phyloP scores from a whole-genome alignment of 53 echinoderm and acorn worm genomes.

The Antedon mediterranea region DNA sequence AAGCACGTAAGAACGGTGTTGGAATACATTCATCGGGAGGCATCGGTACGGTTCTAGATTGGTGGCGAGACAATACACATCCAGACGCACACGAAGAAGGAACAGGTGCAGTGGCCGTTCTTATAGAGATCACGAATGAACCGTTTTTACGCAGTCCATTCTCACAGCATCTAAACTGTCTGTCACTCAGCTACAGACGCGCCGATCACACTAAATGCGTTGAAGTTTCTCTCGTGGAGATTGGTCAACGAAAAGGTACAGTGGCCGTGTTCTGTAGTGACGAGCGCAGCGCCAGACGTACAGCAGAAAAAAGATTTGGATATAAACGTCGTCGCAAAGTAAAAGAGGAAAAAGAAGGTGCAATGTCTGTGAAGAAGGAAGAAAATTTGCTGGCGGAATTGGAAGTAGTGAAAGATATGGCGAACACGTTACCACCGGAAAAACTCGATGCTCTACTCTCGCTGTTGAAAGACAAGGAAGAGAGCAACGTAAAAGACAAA shows the following conservation, averaged over 20 bases:
- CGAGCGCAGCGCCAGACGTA: neutral
- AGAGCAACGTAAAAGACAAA: neutral
- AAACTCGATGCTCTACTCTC: neutral
- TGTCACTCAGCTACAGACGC: neutral
- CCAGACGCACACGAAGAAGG: neutral
- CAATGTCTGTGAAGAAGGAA: neutral
- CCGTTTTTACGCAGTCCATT: neutral
- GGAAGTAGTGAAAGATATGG: neutral
- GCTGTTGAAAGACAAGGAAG: neutral
- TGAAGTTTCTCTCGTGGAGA: neutral
- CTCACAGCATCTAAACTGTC: neutral
- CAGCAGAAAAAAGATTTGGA: neutral
- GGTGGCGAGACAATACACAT: neutral
- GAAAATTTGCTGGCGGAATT: neutral
- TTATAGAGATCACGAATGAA: neutral
- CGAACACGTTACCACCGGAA: neutral
- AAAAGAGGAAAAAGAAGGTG: neutral
- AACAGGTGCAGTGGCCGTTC: neutral
- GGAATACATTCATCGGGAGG: neutral
- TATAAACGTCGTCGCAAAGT: neutral
- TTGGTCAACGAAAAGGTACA: neutral
- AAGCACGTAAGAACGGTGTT: neutral
- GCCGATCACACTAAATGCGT: neutral
- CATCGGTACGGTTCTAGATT: neutral
- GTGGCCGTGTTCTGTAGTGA: neutral